Base-by-base conservation (phyloP, 2,113 vertebrate genomes). In the Channa maculata region DNA sequence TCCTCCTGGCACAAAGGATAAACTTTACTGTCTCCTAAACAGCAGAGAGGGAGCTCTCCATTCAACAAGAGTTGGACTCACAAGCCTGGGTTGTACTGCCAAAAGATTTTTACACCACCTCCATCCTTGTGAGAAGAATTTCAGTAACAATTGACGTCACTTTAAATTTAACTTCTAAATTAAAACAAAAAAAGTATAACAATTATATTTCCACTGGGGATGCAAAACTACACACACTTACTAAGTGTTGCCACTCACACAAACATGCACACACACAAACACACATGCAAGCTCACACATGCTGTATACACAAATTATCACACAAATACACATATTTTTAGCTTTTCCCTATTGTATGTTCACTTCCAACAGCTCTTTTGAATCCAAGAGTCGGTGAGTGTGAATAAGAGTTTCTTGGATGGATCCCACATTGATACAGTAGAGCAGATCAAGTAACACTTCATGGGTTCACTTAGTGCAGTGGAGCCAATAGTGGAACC, bases 371-470 rank as follows among this genome's bases (percentile, higher is more conserved):
- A 75, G 66, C 64, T 71, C 75, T 76, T 66, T 80, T 62, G 70
- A 76, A 71, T 89, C 80, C 51, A 60, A 86, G 78, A 90, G 79
- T 67, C 52, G 11, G 69, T 71, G 77, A 85, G 76, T 83, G 83
- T 77, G 88, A 87, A 89, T 78, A 88, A 81, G 74, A 68, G 82
- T 75, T 84, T 91, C 61, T 85, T 89, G 86, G 88, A 88, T 69
- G 62, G 67, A 87, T 73, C 82, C 66, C 82, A 87, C 58, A 64
- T 70, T 86, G 78, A 85, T 65, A 76, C 57, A 86, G 73, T 60
- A 36, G 71, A 84, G 71, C 68, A 70, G 75, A 90, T 71, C 71
- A 55, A 73, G 61, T 58, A 51, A 41, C 39, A 63, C 62, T 75
- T 82, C 62, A 43, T 48, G 41, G 51, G 54, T 59, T 79, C 54